phyloP scores from a whole-genome alignment of 2,888 invertebrate species.

The Drosophila neonasuta region DNA sequence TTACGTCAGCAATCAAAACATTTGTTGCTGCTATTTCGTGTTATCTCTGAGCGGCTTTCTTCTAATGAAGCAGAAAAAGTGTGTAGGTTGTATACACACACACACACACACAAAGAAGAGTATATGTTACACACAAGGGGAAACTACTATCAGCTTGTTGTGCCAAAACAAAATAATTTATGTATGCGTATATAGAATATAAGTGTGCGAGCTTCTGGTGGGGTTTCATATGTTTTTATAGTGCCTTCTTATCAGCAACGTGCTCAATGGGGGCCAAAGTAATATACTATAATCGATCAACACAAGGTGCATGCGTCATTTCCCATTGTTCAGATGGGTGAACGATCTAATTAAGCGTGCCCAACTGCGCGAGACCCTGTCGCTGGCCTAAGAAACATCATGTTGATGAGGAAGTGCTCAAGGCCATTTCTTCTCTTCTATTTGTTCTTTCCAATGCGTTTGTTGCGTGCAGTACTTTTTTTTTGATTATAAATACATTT shows the following conservation, averaged over 20 bases:
- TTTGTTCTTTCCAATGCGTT: not conserved
- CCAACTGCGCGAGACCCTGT: conserved; percentile 1
- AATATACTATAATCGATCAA: conserved; percentile 24
- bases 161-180: conserved; percentile 29
- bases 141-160: conserved; percentile 26
- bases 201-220: not conserved
- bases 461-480: not conserved
- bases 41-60: conserved; percentile 15
- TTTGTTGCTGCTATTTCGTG: conserved; percentile 7
- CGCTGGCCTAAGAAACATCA: not conserved
- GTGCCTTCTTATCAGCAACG: conserved; percentile 20
- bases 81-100: not conserved
- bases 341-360: not conserved
- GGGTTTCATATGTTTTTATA: conserved; percentile 7
- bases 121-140: not conserved
- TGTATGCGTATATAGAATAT: not conserved
- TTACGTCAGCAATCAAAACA: conserved; percentile 13
- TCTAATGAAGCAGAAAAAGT: conserved; percentile 10
- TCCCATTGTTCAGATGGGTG: conserved; percentile 20
- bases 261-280: conserved; percentile 32
- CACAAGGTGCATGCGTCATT: conserved; percentile 38
- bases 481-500: not conserved
- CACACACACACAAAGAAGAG: not conserved
- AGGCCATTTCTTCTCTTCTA: not conserved
- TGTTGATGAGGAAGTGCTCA: not conserved